Evolutionary conservation across 2,113 vertebrate species (phyloP).

Genomic region (Scortum barcoo): DNA sequence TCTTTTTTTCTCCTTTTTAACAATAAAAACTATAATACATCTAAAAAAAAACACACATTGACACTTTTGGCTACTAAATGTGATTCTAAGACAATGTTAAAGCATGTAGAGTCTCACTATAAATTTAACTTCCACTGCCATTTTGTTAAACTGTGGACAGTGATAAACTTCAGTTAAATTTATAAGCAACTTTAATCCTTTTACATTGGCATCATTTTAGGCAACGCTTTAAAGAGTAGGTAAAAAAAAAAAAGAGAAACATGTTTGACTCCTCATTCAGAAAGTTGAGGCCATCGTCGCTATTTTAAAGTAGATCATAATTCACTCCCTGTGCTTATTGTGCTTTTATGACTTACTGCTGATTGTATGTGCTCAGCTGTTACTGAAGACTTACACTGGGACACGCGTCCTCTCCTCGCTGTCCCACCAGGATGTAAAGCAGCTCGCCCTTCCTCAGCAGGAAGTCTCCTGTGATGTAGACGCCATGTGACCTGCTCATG

Average conservation of each 20-base stretch:
- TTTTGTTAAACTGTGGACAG: background rate
- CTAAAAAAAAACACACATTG: too few relatives aligned
- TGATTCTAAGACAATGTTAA: background rate
- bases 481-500: conserved; percentile 90
- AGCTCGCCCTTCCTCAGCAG: conserved; percentile 90
- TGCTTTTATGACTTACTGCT: conserved; percentile 16
- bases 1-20: background rate
- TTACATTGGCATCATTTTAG: background rate
- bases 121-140: background rate
- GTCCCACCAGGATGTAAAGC: conserved; percentile 94
- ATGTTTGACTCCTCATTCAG: background rate
- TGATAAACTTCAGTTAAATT: background rate
- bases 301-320: background rate
- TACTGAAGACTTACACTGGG: conserved; percentile 93
- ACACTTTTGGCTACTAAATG: too few relatives aligned
- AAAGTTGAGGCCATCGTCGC: background rate
- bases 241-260: conserved; percentile 34
- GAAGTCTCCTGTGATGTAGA: conserved; percentile 93
- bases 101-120: background rate
- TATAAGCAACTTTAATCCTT: conserved; percentile 24
- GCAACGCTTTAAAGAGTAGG: too few relatives aligned
- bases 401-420: conserved; percentile 95
- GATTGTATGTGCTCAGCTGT: too few relatives aligned
- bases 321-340: background rate
- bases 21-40: background rate